phyloP scores from a whole-genome alignment of 1,140 invertebrate genomes.

The Onthophagus taurus region DNA sequence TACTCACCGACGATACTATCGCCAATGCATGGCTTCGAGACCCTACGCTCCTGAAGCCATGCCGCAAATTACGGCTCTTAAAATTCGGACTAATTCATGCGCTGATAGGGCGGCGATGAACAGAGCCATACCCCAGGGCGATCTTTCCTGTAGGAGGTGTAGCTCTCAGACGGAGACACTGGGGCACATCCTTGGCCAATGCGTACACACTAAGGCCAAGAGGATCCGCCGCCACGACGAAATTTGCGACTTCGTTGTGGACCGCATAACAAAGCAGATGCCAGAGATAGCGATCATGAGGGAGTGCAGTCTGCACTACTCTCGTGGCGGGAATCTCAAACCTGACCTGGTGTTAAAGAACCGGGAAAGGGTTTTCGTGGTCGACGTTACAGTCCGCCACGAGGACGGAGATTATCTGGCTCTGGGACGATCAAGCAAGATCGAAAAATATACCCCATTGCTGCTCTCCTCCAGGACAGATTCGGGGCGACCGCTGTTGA shows the following conservation, averaged over 20 bases:
- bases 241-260: conserved; percentile 21
- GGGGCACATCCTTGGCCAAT: conserved; percentile 24
- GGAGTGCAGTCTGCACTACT: conserved; percentile 14
- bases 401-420: conserved; percentile 24
- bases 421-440: conserved; percentile 19
- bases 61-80: conserved; percentile 20
- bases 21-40: conserved; percentile 18
- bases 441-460: conserved; percentile 20
- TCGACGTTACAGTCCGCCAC: conserved; percentile 33
- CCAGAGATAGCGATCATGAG: conserved; percentile 15
- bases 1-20: conserved; percentile 15
- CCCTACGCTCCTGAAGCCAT: conserved; percentile 17
- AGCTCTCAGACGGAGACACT: conserved; percentile 21
- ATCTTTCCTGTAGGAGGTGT: conserved; percentile 18
- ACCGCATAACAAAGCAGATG: conserved; percentile 9
- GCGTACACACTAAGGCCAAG: conserved; percentile 19
- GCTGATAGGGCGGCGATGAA: conserved; percentile 17
- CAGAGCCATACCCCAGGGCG: conserved; percentile 11
- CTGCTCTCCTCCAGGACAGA: conserved; percentile 15
- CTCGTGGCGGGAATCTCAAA: conserved; percentile 17
- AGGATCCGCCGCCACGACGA: conserved; percentile 25
- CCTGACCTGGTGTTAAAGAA: conserved; percentile 23
- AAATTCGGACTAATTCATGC: conserved; percentile 22
- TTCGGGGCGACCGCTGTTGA: conserved; percentile 9
- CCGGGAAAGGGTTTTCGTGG: conserved; percentile 21